Evolutionary conservation across 2,797 vertebrate genomes (phyloP).

Genomic region (Pangasius macronema): DNA sequence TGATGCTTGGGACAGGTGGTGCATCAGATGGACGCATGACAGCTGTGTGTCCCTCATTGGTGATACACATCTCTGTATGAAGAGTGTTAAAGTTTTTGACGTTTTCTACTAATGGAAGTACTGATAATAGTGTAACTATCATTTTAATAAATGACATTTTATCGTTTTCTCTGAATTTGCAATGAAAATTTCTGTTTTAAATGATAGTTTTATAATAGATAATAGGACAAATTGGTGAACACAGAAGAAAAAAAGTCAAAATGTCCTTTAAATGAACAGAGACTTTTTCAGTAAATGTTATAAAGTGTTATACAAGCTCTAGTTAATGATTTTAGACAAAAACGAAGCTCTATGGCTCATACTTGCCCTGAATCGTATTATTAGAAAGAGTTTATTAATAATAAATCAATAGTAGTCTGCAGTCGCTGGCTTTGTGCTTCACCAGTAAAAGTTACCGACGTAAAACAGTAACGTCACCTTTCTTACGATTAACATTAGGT

Average conservation of each 20-base stretch:
- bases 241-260: neutral
- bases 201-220: neutral
- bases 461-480: too few species aligned
- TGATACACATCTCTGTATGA: conserved; percentile 3
- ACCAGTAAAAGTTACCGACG: too few species aligned
- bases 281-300: neutral
- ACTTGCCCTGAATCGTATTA: neutral
- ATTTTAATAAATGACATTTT: neutral
- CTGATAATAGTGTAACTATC: neutral
- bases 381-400: conserved; percentile 8
- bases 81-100: neutral
- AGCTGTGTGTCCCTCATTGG: conserved; percentile 42
- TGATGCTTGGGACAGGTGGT: conserved; percentile 54
- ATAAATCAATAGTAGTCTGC: neutral
- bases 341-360: too few species aligned
- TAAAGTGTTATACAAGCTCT: neutral
- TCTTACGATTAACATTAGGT: too few species aligned
- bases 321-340: neutral
- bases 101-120: neutral
- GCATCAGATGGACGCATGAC: conserved; percentile 41
- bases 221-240: neutral
- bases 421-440: neutral
- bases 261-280: neutral
- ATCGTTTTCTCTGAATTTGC: neutral
- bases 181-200: neutral